These are phyloP conservation scores for Paralichthys olivaceus DNA, from an alignment of 2,113 vertebrate species.

Conservation along the genomic window DNA sequence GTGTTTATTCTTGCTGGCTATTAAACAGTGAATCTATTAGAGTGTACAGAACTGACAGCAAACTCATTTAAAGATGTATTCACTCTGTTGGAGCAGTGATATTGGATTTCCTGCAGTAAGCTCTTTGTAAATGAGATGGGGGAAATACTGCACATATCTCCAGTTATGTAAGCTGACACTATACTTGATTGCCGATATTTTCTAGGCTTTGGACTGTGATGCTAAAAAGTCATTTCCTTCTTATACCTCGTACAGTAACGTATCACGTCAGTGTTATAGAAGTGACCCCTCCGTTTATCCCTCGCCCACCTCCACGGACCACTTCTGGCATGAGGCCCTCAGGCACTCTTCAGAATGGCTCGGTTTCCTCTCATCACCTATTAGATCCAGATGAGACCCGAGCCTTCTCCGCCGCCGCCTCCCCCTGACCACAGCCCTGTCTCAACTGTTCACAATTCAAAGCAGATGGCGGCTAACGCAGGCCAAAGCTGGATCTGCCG, in stretches of 20 bases:
- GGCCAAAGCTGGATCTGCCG: slow-evolving; percentile 45
- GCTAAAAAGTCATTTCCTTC: slow-evolving; percentile 8
- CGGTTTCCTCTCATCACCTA: slow-evolving; percentile 75
- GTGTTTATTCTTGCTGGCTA: slow-evolving; percentile 30
- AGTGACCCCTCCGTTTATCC: slow-evolving; percentile 26
- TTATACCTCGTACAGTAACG: slow-evolving; percentile 9
- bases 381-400: slow-evolving; percentile 77
- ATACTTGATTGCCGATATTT: slow-evolving; percentile 17
- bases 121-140: slow-evolving; percentile 52
- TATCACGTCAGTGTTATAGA: slow-evolving; percentile 17
- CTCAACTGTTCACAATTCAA: slow-evolving; percentile 66
- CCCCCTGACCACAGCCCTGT: slow-evolving; percentile 38
- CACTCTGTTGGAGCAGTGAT: slow-evolving; percentile 22
- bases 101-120: slow-evolving; percentile 53
- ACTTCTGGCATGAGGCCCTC: slow-evolving; percentile 51
- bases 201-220: not conserved
- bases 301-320: slow-evolving; percentile 17
- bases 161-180: slow-evolving; percentile 12
- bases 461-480: slow-evolving; percentile 64
- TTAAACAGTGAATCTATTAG: slow-evolving; percentile 50
- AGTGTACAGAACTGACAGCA: slow-evolving; percentile 34
- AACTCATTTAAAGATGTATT: slow-evolving; percentile 44
- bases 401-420: slow-evolving; percentile 33
- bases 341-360: slow-evolving; percentile 62
- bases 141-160: slow-evolving; percentile 21